phyloP scores from a whole-genome alignment of 2,888 invertebrate species.

The Eilema sororculum region DNA sequence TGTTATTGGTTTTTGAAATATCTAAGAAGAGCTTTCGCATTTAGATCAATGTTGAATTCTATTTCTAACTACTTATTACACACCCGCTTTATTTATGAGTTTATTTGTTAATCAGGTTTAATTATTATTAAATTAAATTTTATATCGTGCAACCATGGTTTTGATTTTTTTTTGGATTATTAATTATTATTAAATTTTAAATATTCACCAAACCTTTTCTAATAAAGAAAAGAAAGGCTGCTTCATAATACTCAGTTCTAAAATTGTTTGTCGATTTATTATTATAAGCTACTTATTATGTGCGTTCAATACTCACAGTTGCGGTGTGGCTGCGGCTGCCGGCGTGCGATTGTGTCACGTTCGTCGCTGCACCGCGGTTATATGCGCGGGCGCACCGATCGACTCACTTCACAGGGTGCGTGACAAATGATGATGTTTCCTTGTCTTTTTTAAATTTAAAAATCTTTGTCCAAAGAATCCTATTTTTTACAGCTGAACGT shows the following conservation, averaged over 20 bases:
- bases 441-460: constrained; percentile 8
- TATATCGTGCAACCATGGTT: neutral
- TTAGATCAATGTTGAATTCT: neutral
- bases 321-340: constrained; percentile 63
- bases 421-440: constrained; percentile 44
- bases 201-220: neutral
- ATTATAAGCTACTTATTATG: neutral
- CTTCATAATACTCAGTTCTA: neutral
- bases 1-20: neutral
- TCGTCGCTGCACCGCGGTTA: constrained; percentile 66
- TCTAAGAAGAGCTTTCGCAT: neutral
- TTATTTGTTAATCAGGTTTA: too few relatives aligned
- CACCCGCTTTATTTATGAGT: too few relatives aligned
- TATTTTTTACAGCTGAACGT: neutral
- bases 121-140: neutral
- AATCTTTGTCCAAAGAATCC: neutral
- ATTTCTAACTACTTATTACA: neutral
- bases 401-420: constrained; percentile 69
- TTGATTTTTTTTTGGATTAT: neutral
- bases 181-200: neutral
- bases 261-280: neutral
- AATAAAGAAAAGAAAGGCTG: neutral
- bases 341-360: constrained; percentile 72
- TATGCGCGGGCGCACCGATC: constrained; percentile 71
- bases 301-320: constrained; percentile 71